Conservation (phyloP, 1,140 invertebrate genomes). For the Heliconius nattereri region DNA sequence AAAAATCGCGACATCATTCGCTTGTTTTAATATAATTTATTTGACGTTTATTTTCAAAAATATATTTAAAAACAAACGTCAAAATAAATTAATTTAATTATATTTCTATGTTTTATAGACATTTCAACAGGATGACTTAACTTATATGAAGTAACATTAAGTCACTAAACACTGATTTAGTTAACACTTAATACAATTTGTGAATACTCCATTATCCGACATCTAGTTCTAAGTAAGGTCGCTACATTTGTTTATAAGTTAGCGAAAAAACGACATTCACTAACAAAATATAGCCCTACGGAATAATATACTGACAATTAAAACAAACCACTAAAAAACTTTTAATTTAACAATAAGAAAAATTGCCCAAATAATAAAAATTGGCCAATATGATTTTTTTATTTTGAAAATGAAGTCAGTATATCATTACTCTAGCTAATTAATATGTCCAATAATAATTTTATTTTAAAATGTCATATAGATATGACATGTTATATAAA, state of each 20-base stretch:
- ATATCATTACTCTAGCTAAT: neutral
- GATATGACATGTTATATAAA: neutral
- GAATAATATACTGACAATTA: slow-evolving; percentile 1
- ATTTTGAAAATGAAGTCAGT: neutral
- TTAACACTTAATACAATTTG: slow-evolving; percentile 73
- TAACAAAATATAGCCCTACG: neutral
- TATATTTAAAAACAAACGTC: neutral
- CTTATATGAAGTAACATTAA: slow-evolving; percentile 46
- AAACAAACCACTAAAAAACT: neutral
- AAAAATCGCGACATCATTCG: neutral
- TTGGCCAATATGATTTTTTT: too few relatives aligned
- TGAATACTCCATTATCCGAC: slow-evolving; percentile 53
- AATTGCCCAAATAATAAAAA: too few relatives aligned
- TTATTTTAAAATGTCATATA: neutral
- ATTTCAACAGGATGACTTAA: slow-evolving; percentile 7
- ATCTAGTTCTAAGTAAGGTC: slow-evolving; percentile 2
- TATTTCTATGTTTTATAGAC: neutral
- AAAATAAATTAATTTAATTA: neutral
- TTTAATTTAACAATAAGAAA: too few relatives aligned
- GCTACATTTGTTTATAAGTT: slow-evolving; percentile 11
- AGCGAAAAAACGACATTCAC: slow-evolving; percentile 28
- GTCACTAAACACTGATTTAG: slow-evolving; percentile 68
- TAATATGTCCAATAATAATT: neutral
- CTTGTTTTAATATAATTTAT: neutral
- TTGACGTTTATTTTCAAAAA: neutral